Evolutionary conservation across 2,113 vertebrate genomes (phyloP).

Genomic region (Galemys pyrenaicus): DNA sequence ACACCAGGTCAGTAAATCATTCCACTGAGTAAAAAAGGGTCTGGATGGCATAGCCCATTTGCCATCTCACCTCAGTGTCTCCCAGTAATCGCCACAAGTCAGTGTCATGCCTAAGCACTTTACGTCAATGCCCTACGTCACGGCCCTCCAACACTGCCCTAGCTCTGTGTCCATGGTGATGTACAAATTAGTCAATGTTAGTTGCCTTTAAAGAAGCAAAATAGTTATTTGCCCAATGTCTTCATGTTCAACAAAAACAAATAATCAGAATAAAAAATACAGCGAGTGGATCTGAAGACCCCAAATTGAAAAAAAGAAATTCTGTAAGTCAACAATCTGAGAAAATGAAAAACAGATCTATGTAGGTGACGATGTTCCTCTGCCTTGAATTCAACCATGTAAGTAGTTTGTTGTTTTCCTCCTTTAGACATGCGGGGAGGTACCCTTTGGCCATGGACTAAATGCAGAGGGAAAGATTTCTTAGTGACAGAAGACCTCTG

Average conservation of each 20-base stretch:
- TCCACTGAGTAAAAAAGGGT: not conserved
- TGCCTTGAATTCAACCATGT: not conserved
- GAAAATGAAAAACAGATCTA: slow-evolving; percentile 53
- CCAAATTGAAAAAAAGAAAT: not conserved
- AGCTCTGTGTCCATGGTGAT: not conserved
- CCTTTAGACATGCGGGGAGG: not conserved
- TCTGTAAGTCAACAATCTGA: not conserved
- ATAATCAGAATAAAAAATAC: not conserved
- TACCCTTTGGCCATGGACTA: not conserved
- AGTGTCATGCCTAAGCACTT: too few species aligned
- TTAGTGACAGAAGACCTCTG: not conserved
- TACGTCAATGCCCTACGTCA: too few species aligned
- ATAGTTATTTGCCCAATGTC: not conserved
- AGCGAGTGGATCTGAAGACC: slow-evolving; percentile 1
- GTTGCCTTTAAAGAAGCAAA: not conserved
- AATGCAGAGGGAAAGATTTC: not conserved
- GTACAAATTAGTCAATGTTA: not conserved
- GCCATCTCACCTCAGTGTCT: not conserved
- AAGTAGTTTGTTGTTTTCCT: not conserved
- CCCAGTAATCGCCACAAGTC: not conserved
- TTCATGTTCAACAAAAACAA: slow-evolving; percentile 11
- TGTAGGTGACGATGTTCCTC: slow-evolving; percentile 6
- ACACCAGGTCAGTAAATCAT: not conserved
- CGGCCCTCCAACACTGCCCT: not conserved
- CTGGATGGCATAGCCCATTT: too few species aligned